Conservation (phyloP, 2,888 invertebrate genomes). For the Limnephilus marmoratus region DNA sequence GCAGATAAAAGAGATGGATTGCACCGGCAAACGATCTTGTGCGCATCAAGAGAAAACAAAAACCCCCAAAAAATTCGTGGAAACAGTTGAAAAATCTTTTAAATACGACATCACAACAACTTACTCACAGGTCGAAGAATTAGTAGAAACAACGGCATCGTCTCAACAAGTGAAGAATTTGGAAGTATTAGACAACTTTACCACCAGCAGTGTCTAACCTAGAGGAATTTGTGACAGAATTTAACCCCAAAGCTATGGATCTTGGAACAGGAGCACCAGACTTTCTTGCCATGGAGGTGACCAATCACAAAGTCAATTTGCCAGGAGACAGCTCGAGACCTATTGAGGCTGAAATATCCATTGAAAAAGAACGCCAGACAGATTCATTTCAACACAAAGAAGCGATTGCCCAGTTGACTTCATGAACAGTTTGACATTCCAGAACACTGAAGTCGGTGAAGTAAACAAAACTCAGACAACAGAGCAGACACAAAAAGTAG, state of each 20-base stretch:
- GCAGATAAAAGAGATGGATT: too few species aligned
- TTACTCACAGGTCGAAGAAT: conserved; percentile 66
- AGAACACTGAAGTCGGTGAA: conserved; percentile 42
- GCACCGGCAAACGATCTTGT: conserved; percentile 75
- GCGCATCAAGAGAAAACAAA: conserved; percentile 68
- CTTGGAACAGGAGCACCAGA: conserved; percentile 74
- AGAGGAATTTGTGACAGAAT: conserved; percentile 55
- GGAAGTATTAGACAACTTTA: background rate
- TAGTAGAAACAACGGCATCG: conserved; percentile 66
- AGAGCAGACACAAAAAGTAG: conserved; percentile 57
- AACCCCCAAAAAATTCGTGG: conserved; percentile 70
- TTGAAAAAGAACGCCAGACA: conserved; percentile 67
- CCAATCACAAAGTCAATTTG: conserved; percentile 68
- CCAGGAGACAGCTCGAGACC: conserved; percentile 39
- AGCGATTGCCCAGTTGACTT: conserved; percentile 67
- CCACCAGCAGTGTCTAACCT: conserved; percentile 6
- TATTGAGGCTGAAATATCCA: conserved; percentile 68
- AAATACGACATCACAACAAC: conserved; percentile 67
- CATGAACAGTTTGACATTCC: background rate
- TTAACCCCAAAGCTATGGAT: conserved; percentile 72
- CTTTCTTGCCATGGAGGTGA: conserved; percentile 70
- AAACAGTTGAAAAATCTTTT: conserved; percentile 68
- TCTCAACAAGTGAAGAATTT: background rate
- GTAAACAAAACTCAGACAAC: conserved; percentile 63
- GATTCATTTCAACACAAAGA: conserved; percentile 71